Percentiles rank a stretch among this genome's conserved stretches.
Conservation (phyloP, 2,888 invertebrate species). For the Harmothoe impar region DNA sequence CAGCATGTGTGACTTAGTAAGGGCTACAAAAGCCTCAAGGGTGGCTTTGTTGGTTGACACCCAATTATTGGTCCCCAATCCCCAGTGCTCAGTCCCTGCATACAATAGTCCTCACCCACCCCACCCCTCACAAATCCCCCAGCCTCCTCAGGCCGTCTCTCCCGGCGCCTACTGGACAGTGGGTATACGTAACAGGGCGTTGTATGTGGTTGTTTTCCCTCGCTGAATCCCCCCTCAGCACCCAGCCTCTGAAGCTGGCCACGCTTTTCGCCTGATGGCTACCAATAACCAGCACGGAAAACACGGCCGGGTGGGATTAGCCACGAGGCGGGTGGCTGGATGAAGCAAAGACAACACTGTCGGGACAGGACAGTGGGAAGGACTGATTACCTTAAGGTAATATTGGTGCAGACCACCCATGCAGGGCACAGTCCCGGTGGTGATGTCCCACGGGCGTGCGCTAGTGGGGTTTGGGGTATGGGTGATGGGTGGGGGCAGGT, state of each 20-base stretch:
- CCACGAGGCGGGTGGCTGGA: not conserved
- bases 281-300: too few relatives aligned
- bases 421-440: not conserved
- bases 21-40: not conserved
- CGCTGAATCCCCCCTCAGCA: not conserved
- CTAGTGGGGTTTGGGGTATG: not conserved
- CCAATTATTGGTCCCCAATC: constrained; percentile 11
- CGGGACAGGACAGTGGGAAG: not conserved
- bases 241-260: not conserved
- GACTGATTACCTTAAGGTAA: not conserved
- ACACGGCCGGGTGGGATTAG: not conserved
- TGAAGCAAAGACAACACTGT: not conserved
- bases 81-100: not conserved
- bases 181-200: not conserved
- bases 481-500: not conserved
- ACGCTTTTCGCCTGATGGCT: too few relatives aligned
- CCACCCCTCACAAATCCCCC: not conserved
- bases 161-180: constrained; percentile 18
- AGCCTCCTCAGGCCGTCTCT: not conserved
- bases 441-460: not conserved
- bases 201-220: not conserved
- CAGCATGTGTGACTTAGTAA: not conserved
- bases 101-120: not conserved
- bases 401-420: not conserved
- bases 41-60: constrained; percentile 23